These are phyloP conservation scores for Heterodera carotae DNA, from an alignment of 1,140 invertebrate species.

Conservation along the genomic window DNA sequence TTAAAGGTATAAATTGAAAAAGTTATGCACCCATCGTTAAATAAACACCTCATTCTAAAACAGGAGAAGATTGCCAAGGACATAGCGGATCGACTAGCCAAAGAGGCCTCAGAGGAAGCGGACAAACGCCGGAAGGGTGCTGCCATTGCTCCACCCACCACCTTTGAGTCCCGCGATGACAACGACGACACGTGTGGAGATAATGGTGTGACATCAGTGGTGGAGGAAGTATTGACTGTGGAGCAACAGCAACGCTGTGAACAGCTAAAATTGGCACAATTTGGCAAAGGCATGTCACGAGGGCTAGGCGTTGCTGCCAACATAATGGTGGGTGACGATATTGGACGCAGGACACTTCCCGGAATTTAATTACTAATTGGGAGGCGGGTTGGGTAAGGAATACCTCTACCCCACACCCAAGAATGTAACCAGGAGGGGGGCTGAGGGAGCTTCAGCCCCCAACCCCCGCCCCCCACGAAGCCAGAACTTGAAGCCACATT, in stretches of 20 bases:
- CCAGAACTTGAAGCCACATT: no score
- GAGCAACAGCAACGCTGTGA: neutral
- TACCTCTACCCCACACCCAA: no score
- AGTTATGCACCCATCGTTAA: no score
- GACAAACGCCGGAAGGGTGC: constrained; percentile 56
- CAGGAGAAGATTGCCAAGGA: constrained; percentile 53
- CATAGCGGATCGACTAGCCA: constrained; percentile 53
- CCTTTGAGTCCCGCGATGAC: constrained; percentile 38
- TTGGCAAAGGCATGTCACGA: constrained; percentile 34
- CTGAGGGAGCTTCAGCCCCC: no score
- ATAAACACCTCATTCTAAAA: no score
- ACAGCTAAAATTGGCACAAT: constrained; percentile 21
- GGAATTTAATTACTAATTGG: no score
- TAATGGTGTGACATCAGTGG: neutral
- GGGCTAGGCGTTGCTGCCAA: constrained; percentile 67
- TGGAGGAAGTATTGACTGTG: neutral
- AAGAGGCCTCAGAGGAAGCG: constrained; percentile 58
- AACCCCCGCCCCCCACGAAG: no score
- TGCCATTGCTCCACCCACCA: constrained; percentile 59
- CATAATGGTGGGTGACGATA: constrained; percentile 85
- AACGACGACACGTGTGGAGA: neutral
- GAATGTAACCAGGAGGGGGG: no score
- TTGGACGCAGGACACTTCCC: no score
- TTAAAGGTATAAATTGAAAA: constrained; percentile 31
- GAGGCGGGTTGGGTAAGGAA: no score